phyloP scores from a whole-genome alignment of 1,140 invertebrate genomes.

The Sarcophaga peregrina region DNA sequence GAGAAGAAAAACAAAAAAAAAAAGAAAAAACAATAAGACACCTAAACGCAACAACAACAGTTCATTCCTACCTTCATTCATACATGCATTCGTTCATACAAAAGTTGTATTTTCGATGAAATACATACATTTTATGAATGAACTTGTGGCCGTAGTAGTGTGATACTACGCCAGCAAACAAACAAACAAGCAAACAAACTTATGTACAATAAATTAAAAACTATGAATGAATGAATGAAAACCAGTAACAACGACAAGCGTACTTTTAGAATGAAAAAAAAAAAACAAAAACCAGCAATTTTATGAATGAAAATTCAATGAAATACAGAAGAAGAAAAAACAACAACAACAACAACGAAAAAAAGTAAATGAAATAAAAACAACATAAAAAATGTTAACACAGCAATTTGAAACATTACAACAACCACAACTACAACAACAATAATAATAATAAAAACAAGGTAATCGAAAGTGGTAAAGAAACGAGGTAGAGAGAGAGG shows the following conservation, averaged over 20 bases:
- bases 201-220: background rate
- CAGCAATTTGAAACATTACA: constrained; percentile 35
- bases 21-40: too few relatives aligned
- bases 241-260: constrained; percentile 25
- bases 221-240: constrained; percentile 30
- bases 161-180: too few relatives aligned
- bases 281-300: constrained; percentile 28
- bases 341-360: constrained; percentile 29
- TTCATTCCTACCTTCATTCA: too few relatives aligned
- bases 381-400: constrained; percentile 41
- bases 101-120: background rate
- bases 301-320: constrained; percentile 30
- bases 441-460: background rate
- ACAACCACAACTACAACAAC: constrained; percentile 11
- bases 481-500: background rate
- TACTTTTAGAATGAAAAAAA: background rate
- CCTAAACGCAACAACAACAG: too few relatives aligned
- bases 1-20: too few relatives aligned
- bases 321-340: background rate
- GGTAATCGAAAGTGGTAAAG: background rate
- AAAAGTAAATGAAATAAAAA: constrained; percentile 16
- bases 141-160: background rate
- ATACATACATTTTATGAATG: constrained; percentile 1
- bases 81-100: too few relatives aligned
- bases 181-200: too few relatives aligned